Evolutionary conservation across 2,797 vertebrate genomes (phyloP), one percentile per base, ranked within the genome.

Genomic region (Ctenochaetus hawaiiensis): DNA sequence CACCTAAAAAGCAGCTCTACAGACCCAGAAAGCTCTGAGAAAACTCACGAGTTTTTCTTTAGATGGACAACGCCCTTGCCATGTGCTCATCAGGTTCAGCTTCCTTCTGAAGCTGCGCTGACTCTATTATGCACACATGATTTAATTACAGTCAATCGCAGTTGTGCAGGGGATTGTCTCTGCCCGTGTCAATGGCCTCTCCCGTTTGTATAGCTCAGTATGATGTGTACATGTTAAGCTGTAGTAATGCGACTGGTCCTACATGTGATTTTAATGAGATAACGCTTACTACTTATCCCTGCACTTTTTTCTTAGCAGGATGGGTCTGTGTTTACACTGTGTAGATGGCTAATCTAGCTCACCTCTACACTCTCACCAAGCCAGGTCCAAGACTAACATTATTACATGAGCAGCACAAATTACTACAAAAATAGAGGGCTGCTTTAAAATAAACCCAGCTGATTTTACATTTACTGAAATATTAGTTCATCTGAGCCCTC

Each of bases 401-500:
- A 94, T 95, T 93, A 95, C 95, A 94, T 84, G 91, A 93, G 92
- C 84, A 48, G 94, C 93, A 91, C 89, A 95, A 95, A 95, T 96
- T 96, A 95, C 95, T 95, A 93, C 89, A 91, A 94, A 95, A 96
- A 96, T 94, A 96, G 80, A 91, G 88, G 75, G 68, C 85, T 72
- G 87, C 93, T 95, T 95, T 95, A 94, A 95, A 95, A 95, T 95
- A 96, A 96, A 95, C 94, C 90, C 92, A 95, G 93, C 92, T 95
- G 94, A 95, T 95, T 95, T 96, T 90, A 93, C 92, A 93, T 95
- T 95, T 88, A 93, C 89, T 94, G 94, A 95, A 94, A 94, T 96
- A 93, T 95, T 95, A 94, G 92, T 94, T 94, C 89, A 93, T 95
- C 91, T 89, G 86, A 94, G 89, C 74, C 77, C 47, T 64, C 75